Evolutionary conservation across 1,140 invertebrate species (phyloP).

Genomic region (Meloidogyne hapla): DNA sequence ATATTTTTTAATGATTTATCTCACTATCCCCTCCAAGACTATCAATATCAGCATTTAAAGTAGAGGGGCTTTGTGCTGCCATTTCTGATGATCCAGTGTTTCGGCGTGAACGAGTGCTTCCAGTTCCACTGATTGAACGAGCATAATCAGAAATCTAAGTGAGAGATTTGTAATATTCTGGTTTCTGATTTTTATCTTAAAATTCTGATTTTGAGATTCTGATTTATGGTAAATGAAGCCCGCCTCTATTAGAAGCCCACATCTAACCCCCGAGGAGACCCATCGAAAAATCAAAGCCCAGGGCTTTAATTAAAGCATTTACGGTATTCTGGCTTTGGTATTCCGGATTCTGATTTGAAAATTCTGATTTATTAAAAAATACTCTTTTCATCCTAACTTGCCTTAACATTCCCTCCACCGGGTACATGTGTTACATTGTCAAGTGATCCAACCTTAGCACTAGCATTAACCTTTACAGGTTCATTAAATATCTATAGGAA

Average conservation of each 20-base stretch:
- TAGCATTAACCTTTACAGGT: constrained; percentile 69
- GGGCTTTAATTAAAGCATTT: too few species aligned
- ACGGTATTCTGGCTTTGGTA: too few species aligned
- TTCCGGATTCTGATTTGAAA: too few species aligned
- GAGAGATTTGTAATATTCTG: not conserved
- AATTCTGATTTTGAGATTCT: too few species aligned
- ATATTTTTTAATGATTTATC: not conserved
- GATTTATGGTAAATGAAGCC: too few species aligned
- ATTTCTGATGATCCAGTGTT: constrained; percentile 2
- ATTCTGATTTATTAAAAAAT: too few species aligned
- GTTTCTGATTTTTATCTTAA: too few species aligned
- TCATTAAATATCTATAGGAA: constrained; percentile 40
- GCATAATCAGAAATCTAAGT: constrained; percentile 25
- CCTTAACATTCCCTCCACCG: constrained; percentile 85
- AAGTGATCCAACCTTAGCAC: constrained; percentile 87
- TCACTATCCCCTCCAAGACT: not conserved
- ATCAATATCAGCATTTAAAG: constrained; percentile 5
- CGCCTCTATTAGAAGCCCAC: too few species aligned
- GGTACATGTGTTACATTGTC: constrained; percentile 83
- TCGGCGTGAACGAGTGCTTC: constrained; percentile 7
- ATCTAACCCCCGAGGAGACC: too few species aligned
- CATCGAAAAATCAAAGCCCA: too few species aligned
- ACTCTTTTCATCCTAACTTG: constrained; percentile 68
- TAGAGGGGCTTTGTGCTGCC: not conserved
- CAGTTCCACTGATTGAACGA: not conserved